Base-by-base conservation (phyloP, 2,113 vertebrate genomes). In the Chelonoidis abingdonii region DNA sequence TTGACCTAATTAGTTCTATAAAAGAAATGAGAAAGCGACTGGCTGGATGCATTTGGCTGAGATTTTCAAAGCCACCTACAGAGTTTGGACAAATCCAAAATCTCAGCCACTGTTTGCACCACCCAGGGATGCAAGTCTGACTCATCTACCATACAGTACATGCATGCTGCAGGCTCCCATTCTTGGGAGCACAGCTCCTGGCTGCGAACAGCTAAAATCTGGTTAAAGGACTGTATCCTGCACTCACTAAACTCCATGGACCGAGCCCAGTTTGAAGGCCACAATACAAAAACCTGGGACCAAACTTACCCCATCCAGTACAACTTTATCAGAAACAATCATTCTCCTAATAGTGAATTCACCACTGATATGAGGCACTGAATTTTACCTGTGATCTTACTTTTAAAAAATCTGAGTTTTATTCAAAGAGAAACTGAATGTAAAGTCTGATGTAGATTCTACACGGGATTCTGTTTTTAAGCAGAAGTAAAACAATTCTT, bases 141-240 rank as follows among this genome's bases (percentile, higher is more conserved):
- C 89, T 89, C 96, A 86, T 92, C 13, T 86, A 85, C 79, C 96
- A 94, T 94, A 97, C 1, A 81, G 87, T 94, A 94, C 96, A 95
- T 97, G 96, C 96, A 94, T 94, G 95, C 96, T 91, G 86, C 86
- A 88, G 93, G 91, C 91, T 92, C 92, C 85, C 56, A 24, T 96
- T 69, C 88, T 85, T 94, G 91, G 79, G 88, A 93, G 96, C 96
- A 95, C 35, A 97, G 94, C 92, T 92, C 97, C 79, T 76, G 88
- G 94, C 93, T 96, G 25, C 93, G 87, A 81, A 78, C 80, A 94
- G 94, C 89, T 94, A 62, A 86, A 62, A 94, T 47, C 75, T 76
- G 41, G 24, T 76, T 41, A 47, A 11, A 76, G 41, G 89, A 56
- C 86, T 95, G 38, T 75, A 25, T 87, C 88, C 86, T 83, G 89